A percentile compares a stretch with the other conserved stretches of the same genome.
phyloP scores from a whole-genome alignment of 1,140 invertebrate species.

The Varroa destructor region DNA sequence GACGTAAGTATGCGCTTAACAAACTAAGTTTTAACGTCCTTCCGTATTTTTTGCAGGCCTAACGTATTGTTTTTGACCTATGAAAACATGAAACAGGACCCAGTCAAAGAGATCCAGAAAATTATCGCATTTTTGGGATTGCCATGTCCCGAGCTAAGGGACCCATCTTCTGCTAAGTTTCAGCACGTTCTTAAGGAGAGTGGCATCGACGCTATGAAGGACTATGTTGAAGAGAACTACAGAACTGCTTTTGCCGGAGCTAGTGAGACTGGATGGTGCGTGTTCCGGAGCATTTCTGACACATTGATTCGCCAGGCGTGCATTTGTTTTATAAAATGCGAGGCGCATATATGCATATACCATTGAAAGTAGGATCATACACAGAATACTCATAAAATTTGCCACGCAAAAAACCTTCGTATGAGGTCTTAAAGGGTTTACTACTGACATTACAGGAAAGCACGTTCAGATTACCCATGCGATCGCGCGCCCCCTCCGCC shows the following conservation, averaged over 20 bases:
- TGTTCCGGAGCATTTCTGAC: no score
- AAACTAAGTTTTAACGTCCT: no score
- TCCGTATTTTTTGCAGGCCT: constrained; percentile 9
- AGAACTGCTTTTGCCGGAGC: background rate
- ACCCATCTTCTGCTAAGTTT: constrained; percentile 1
- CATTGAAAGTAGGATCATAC: no score
- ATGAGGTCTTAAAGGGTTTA: no score
- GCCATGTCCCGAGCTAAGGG: background rate
- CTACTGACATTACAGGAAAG: background rate
- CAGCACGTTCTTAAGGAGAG: background rate
- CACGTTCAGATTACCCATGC: constrained; percentile 16
- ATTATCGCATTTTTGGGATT: constrained; percentile 14
- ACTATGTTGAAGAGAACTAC: constrained; percentile 16
- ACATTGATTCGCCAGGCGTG: no score
- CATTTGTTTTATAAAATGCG: no score
- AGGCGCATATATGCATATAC: no score
- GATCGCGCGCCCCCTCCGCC: constrained; percentile 17
- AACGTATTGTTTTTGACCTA: constrained; percentile 33
- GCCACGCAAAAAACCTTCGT: no score
- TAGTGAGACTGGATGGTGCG: constrained; percentile 10
- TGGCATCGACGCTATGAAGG: constrained; percentile 22
- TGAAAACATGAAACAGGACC: constrained; percentile 31
- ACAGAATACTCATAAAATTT: no score
- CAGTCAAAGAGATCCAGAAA: constrained; percentile 6
- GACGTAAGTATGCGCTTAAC: no score